A percentile compares a stretch with the other conserved stretches of the same genome.
Conservation (phyloP, 2,888 invertebrate genomes). For the Myathropa florea region DNA sequence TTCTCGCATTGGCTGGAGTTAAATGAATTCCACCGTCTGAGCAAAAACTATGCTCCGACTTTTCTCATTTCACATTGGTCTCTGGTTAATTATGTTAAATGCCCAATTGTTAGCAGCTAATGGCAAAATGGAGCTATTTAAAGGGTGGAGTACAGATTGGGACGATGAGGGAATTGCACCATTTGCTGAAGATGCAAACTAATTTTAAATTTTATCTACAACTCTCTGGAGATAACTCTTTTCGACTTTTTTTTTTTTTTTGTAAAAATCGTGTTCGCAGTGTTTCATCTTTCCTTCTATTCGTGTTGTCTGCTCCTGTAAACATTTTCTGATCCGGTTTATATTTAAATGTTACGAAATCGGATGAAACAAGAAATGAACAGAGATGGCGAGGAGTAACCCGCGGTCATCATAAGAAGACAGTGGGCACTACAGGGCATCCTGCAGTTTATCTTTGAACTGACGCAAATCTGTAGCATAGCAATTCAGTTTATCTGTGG, state of each 20-base stretch:
- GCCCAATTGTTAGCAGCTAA: conserved; percentile 49
- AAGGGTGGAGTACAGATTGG: background rate
- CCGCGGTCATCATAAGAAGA: conserved; percentile 14
- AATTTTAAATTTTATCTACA: conserved; percentile 64
- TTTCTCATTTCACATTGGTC: conserved; percentile 22
- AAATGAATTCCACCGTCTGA: background rate
- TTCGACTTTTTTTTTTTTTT: conserved; percentile 24
- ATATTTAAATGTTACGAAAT: conserved; percentile 51
- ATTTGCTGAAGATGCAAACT: conserved; percentile 6
- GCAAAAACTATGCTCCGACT: background rate
- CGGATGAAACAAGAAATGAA: background rate
- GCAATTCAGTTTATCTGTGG: background rate
- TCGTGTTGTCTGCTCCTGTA: conserved; percentile 30
- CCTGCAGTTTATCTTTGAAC: conserved; percentile 46
- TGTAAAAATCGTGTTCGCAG: background rate
- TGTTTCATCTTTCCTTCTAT: conserved; percentile 33
- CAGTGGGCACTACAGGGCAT: conserved; percentile 42
- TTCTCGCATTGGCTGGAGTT: background rate
- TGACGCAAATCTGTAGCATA: too few species aligned
- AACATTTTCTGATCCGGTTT: conserved; percentile 55
- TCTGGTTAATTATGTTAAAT: conserved; percentile 58
- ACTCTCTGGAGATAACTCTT: conserved; percentile 64
- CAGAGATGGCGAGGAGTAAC: conserved; percentile 12
- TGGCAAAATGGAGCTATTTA: conserved; percentile 50
- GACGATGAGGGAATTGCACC: background rate